Base-by-base conservation (phyloP, 2,888 invertebrate species). In the Laspeyria flexula region DNA sequence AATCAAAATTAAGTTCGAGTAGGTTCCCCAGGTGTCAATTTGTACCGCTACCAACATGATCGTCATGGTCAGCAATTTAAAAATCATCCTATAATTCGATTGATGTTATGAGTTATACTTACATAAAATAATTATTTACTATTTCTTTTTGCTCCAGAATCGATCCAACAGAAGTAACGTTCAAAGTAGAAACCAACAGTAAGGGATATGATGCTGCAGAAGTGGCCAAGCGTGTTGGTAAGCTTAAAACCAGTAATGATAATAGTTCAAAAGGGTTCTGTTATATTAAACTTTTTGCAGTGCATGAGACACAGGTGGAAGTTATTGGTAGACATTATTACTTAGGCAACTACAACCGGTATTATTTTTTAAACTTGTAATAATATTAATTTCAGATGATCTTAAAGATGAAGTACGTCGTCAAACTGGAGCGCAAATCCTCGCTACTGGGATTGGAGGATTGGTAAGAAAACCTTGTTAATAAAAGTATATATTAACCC, bases 401-500 rank as follows among this genome's bases (percentile, higher is more conserved):
- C 94, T 96, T 51, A 95, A 95, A 72, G 94, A 94, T 40, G 92
- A 95, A 66, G 86, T 97, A 21, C 93, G 94, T 42, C 90, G 93
- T 6, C 91, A 93, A 46, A 93, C 95, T 16, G 96, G 96, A 23
- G 94, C 96, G 5, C 94, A 95, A 65, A 94, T 97, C 35, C 80
- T 94, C 16, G 93, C 94, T 23, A 95, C 96, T 15, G 97, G 97
- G 27, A 95, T 97, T 48, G 97, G 97, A 18, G 96, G 97, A 74
- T 95, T 95, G 93, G 97, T 96, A 90, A 93, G 86, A 12, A n/a
- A n/a, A 30, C 5, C 10, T n/a, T 40, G 4, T 21, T 10, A 18
- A 35, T 35, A 3, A 1, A 16, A 18, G 0, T 18, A 6, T 29
- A 3, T 29, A 3, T 10, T 29, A 10, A 10, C 5, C 21, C 21